Base-by-base conservation (phyloP, 2,888 invertebrate species). In the Busseola fusca region DNA sequence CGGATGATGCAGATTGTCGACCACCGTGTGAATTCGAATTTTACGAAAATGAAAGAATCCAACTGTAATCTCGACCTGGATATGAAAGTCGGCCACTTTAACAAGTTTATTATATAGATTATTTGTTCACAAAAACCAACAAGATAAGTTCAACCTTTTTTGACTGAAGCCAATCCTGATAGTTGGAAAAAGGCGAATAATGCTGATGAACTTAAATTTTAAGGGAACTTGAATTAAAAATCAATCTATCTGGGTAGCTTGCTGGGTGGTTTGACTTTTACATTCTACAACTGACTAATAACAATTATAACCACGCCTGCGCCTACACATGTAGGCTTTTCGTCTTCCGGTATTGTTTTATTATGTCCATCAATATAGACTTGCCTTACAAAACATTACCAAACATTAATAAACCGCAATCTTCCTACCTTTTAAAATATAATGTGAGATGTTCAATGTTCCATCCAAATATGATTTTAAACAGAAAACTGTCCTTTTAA, bases 351-450 rank as follows among this genome's bases (percentile, higher is more conserved):
- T 69, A 50, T 68, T 52, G 45, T 69, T 73, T 73, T 73, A 37
- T 68, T 73, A 76, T 34, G 37, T 73, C 58, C 83, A 84, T 81
- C 70, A 78, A 73, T 83, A 84, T 82, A 80, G 76, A 83, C 86
- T 87, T 84, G 79, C 77, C 84, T 86, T 84, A 21, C 48, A 48
- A 48, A 48, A 48, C 21, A 10, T 86, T 85, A 75, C 76, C 82
- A 74, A 84, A 85, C 86, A 58, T 58, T 73, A 45, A 45, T n/a
- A 73, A 76, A 68, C 68, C 30, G 1, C 30, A 58, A 67, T 67
- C 27, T 52, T 21, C 34, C 27, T 30, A 42, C 5, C 21, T n/a
- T 37, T 58, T 2, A 0, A 30, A 58, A 52, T 25, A n/a, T 6
- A 75, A 73, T 64, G 25, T 54, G 16, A 12, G 40, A 25, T 50